phyloP scores from a whole-genome alignment of 2,113 vertebrate species.

The Menidia beryllina region DNA sequence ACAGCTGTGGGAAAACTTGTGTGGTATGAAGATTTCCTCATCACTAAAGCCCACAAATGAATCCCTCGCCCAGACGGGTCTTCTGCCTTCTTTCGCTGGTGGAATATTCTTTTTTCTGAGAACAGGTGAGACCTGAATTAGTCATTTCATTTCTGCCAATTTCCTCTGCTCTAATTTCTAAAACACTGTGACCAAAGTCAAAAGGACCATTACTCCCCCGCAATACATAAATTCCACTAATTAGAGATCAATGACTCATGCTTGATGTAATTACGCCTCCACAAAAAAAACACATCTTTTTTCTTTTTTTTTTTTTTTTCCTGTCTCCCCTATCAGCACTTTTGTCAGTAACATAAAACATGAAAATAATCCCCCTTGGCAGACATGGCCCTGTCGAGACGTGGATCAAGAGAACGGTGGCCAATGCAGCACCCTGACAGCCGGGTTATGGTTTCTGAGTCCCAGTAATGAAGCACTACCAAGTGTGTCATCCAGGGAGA shows the following conservation, averaged over 20 bases:
- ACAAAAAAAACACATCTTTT: constrained; percentile 24
- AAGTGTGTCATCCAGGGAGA: constrained; percentile 72
- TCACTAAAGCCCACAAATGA: constrained; percentile 29
- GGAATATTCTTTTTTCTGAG: too few species aligned
- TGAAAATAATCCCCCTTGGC: constrained; percentile 44
- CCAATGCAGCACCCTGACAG: constrained; percentile 62
- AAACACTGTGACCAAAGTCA: constrained; percentile 43
- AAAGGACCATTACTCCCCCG: constrained; percentile 34
- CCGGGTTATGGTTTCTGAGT: constrained; percentile 63
- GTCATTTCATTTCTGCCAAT: constrained; percentile 32
- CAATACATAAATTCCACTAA: constrained; percentile 67
- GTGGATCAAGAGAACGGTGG: constrained; percentile 49
- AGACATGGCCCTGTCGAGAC: constrained; percentile 40
- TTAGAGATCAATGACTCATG: constrained; percentile 66
- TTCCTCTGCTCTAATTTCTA: constrained; percentile 40
- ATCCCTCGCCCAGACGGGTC: constrained; percentile 18
- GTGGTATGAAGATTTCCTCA: constrained; percentile 47
- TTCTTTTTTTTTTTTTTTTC: constrained; percentile 4
- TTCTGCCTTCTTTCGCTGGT: constrained; percentile 42
- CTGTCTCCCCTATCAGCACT: constrained; percentile 21
- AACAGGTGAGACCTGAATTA: too few species aligned
- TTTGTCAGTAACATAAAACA: constrained; percentile 52
- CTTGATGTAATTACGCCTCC: constrained; percentile 58
- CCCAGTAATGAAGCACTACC: constrained; percentile 75
- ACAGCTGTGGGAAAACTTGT: constrained; percentile 30